These are phyloP conservation scores for Aphelocoma californica DNA, from an alignment of 2,797 vertebrate species.

Conservation along the genomic window DNA sequence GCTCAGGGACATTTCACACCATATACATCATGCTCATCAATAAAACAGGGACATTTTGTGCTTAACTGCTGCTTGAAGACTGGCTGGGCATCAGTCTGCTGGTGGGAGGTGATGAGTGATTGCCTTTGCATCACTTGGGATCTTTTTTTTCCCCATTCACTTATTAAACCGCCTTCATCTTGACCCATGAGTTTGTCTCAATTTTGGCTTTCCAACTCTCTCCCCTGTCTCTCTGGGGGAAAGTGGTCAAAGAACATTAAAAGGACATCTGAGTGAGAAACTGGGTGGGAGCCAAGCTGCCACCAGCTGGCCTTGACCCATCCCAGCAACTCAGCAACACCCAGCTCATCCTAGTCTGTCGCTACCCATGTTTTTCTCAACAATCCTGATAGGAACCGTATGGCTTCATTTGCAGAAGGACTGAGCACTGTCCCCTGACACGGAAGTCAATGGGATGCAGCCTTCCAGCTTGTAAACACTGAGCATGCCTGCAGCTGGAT, in stretches of 20 bases:
- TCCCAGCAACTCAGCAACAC: neutral
- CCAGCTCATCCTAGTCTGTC: neutral
- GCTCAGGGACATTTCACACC: neutral
- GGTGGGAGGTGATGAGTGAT: constrained; percentile 11
- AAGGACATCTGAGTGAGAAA: neutral
- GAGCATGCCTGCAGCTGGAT: neutral
- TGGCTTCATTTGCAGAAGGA: neutral
- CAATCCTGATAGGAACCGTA: neutral
- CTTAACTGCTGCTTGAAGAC: neutral
- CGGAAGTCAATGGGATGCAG: neutral
- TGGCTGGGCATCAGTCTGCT: neutral
- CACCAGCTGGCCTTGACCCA: neutral
- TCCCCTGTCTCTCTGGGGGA: fast-evolving
- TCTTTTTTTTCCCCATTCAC: neutral
- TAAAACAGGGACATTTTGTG: neutral
- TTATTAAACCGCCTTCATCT: neutral
- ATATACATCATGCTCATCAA: neutral
- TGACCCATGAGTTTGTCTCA: neutral
- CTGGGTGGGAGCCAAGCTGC: neutral
- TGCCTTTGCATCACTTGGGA: neutral
- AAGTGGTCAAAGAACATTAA: neutral
- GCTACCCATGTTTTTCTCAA: neutral
- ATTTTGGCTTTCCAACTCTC: neutral
- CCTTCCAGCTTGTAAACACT: neutral
- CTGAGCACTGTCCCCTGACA: neutral